Evolutionary conservation across 2,797 vertebrate genomes (phyloP).

Genomic region (Sebastes vulpes): DNA sequence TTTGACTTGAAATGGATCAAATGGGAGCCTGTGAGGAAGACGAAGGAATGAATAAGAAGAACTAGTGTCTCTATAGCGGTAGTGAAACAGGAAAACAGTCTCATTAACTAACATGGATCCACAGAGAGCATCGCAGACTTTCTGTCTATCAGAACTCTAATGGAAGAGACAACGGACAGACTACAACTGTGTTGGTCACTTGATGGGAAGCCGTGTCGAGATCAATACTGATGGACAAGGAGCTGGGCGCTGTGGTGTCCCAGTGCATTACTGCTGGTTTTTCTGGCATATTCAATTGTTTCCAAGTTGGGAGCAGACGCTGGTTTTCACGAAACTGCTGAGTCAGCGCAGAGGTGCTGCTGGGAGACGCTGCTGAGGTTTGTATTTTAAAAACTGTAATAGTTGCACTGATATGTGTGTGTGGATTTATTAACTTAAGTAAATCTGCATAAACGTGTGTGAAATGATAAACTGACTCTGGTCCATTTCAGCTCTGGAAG

Average conservation of each 20-base stretch:
- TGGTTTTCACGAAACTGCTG: slow-evolving; percentile 33
- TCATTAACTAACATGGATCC: neutral
- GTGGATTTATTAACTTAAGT: neutral
- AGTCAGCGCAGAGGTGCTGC: slow-evolving; percentile 24
- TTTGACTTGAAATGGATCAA: neutral
- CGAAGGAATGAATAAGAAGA: neutral
- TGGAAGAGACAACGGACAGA: slow-evolving; percentile 20
- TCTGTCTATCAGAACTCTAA: slow-evolving; percentile 25
- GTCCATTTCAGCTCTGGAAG: neutral
- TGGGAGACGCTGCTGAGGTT: neutral
- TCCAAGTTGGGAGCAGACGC: slow-evolving; percentile 33
- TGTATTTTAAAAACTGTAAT: neutral
- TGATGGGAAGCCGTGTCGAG: slow-evolving; percentile 39
- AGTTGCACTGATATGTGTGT: neutral
- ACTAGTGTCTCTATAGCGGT: neutral
- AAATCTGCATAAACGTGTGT: neutral
- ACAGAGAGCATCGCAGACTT: slow-evolving; percentile 11
- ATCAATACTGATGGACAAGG: slow-evolving; percentile 61
- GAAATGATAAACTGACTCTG: neutral
- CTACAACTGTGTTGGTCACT: slow-evolving; percentile 17
- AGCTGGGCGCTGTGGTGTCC: slow-evolving; percentile 32
- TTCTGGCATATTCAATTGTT: slow-evolving; percentile 4
- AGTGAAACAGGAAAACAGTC: neutral
- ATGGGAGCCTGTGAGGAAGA: neutral
- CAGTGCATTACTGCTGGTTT: slow-evolving; percentile 48